phyloP scores from a whole-genome alignment of 2,113 vertebrate species.

The Chloebia gouldiae region DNA sequence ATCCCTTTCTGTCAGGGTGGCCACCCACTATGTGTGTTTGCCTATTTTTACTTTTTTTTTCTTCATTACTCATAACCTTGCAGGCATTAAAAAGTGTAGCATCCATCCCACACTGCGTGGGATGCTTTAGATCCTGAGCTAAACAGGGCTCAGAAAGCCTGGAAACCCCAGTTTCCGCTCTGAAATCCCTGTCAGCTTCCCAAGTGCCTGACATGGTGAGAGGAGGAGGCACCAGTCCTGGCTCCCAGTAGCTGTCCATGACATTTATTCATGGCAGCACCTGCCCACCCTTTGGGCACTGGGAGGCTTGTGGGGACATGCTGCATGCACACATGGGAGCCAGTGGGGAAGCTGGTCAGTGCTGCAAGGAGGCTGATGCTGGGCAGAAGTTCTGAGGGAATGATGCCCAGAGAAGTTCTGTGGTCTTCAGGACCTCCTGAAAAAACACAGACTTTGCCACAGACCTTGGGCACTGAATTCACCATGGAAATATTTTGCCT shows the following conservation, averaged over 20 bases:
- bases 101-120: background rate
- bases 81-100: background rate
- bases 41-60: background rate
- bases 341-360: no score
- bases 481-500: background rate
- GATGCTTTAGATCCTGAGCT: background rate
- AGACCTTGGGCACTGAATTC: background rate
- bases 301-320: fast-evolving
- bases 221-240: background rate
- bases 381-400: background rate
- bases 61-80: background rate
- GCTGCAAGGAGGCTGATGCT: background rate
- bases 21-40: fast-evolving
- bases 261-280: background rate
- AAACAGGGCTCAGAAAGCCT: fast-evolving
- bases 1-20: background rate
- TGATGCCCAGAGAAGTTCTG: fast-evolving
- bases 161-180: fast-evolving
- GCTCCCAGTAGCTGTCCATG: background rate
- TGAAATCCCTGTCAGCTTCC: background rate
- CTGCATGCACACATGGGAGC: fast-evolving
- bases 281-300: background rate
- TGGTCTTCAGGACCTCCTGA: background rate
- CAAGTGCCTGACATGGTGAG: background rate
- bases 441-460: background rate